Base-by-base conservation (phyloP, 1,140 invertebrate species). In the Drosophila saltans region DNA sequence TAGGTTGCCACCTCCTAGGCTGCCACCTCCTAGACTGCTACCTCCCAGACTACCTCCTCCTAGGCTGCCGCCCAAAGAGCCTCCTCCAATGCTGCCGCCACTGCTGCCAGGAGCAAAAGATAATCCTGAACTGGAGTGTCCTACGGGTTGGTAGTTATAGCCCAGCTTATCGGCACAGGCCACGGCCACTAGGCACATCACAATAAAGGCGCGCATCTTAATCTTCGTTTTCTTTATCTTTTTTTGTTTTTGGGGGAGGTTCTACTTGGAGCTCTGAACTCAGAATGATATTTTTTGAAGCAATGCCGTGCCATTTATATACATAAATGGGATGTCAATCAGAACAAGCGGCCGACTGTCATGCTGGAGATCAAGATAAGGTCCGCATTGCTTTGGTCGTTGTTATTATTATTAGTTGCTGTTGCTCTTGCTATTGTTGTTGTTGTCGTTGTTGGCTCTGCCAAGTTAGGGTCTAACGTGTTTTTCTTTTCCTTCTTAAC, bases 141-240 rank as follows among this genome's bases (percentile, higher is more conserved):
- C 88, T 36, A 91, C 88, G n/a, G 88, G 88, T 57, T 67, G 62
- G 69, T 91, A 91, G 88, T 91, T 91, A 69, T 91, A 91, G 75
- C 88, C 88, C 8, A 91, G 74, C 24, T 91, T 88, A 41, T 91
- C 88, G 75, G 88, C 88, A 48, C 75, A 72, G 71, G 73, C 80
- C 60, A 88, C 70, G 16, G 86, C 78, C 64, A 91, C 76, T 36
- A 91, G 63, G 73, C 85, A 90, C 73, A 91, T 80, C 58, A 91
- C 75, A 59, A 89, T 69, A 43, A 88, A 91, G 61, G 74, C 81
- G 75, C 84, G 84, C 84, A 89, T 89, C 45, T 89, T 83, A 65
- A 21, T 21, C 1, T 52, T 52, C 3, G 45, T 24, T 52, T 6
- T 11, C 39, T 40, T 48, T 24, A 16, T 2, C 2, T 24, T 26